Evolutionary conservation across 2,888 invertebrate genomes (phyloP).

Genomic region (Aspidiotus destructor): DNA sequence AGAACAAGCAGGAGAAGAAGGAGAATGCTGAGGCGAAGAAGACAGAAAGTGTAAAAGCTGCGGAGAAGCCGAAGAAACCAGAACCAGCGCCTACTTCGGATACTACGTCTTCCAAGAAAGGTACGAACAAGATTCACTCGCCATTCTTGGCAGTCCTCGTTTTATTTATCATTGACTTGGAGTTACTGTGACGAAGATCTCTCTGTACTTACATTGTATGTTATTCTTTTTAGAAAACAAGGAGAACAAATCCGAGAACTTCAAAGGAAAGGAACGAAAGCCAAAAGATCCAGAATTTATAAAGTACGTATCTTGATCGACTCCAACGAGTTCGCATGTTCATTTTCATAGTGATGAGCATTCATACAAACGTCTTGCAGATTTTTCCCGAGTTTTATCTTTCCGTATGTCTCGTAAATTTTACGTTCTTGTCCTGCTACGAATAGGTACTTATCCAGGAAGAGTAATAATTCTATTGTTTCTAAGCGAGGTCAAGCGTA

Average conservation of each 20-base stretch:
- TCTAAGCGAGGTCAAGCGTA: no score
- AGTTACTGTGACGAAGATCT: background rate
- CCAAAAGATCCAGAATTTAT: no score
- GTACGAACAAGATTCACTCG: background rate
- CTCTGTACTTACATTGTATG: background rate
- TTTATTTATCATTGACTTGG: background rate
- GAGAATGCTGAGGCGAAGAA: conserved; percentile 59
- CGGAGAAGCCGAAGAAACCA: conserved; percentile 25
- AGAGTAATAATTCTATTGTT: no score
- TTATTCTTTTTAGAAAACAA: conserved; percentile 13
- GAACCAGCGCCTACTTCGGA: conserved; percentile 19
- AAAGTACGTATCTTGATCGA: no score
- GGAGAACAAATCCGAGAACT: conserved; percentile 16
- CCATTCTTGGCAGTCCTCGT: no score
- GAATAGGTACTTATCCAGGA: no score
- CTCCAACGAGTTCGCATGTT: no score
- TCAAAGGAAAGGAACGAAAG: conserved; percentile 25
- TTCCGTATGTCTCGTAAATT: no score
- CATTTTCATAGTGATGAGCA: no score
- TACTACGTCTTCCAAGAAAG: conserved; percentile 19
- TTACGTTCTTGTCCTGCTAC: no score
- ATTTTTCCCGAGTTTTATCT: no score
- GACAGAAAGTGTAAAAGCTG: conserved; percentile 49
- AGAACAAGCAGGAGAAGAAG: conserved; percentile 48
- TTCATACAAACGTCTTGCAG: no score